Evolutionary conservation across 1,140 invertebrate genomes (phyloP).

Genomic region (Macrocentrus cingulum): DNA sequence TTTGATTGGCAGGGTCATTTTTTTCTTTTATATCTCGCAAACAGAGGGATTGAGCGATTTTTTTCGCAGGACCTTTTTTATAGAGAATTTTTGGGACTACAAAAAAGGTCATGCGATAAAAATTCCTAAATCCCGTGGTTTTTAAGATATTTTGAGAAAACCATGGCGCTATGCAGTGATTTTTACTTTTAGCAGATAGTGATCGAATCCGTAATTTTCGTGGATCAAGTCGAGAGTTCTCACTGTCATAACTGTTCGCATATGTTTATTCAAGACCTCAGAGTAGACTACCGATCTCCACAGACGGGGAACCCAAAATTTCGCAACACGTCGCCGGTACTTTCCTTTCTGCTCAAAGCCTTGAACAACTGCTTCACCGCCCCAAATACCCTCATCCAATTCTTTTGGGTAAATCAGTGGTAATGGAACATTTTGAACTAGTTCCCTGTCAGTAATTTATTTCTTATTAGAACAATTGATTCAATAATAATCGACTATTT

Average conservation of each 20-base stretch:
- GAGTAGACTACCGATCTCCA: slow-evolving; percentile 84
- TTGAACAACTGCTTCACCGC: slow-evolving; percentile 92
- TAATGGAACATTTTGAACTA: slow-evolving; percentile 78
- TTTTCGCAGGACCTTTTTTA: too few species aligned
- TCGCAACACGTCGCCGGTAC: slow-evolving; percentile 67
- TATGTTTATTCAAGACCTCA: slow-evolving; percentile 87
- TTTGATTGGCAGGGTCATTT: too few species aligned
- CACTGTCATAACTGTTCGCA: slow-evolving; percentile 79
- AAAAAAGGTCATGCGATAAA: slow-evolving; percentile 21
- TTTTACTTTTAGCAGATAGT: slow-evolving; percentile 84
- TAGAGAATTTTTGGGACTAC: not conserved
- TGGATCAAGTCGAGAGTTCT: slow-evolving; percentile 83
- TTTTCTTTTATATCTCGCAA: too few species aligned
- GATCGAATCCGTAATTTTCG: slow-evolving; percentile 90
- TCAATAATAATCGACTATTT: slow-evolving; percentile 15
- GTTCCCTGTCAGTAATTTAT: too few species aligned
- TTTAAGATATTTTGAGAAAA: too few species aligned
- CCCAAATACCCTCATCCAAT: slow-evolving; percentile 87
- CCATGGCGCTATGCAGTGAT: slow-evolving; percentile 20
- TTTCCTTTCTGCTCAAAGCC: slow-evolving; percentile 76
- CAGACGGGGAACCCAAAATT: slow-evolving; percentile 85
- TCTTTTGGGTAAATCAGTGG: slow-evolving; percentile 78
- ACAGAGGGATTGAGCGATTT: too few species aligned
- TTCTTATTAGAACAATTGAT: slow-evolving; percentile 37
- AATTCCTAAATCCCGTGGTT: too few species aligned